phyloP scores from a whole-genome alignment of 2,113 vertebrate species.

The Hippocampus comes region DNA sequence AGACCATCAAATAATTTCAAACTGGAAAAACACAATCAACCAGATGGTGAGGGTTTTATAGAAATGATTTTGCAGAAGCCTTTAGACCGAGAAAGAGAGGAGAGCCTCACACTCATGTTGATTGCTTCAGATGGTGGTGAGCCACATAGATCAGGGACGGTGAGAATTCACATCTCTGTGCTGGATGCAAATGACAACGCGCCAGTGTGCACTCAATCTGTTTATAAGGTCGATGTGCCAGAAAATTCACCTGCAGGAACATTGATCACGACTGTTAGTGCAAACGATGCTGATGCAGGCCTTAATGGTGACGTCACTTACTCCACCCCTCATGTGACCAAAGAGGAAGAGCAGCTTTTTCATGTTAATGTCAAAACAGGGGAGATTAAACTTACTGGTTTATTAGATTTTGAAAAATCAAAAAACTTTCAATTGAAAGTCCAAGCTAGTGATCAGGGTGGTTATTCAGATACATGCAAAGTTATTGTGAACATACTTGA shows the following conservation, averaged over 20 bases:
- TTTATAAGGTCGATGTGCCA: slow-evolving; percentile 61
- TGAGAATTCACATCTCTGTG: slow-evolving; percentile 57
- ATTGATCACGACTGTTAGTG: slow-evolving; percentile 50
- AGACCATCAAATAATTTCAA: slow-evolving; percentile 57
- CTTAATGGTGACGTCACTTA: slow-evolving; percentile 52
- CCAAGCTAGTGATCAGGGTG: slow-evolving; percentile 61
- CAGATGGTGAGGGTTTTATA: not conserved
- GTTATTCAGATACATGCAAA: slow-evolving; percentile 53
- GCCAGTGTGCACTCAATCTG: slow-evolving; percentile 56
- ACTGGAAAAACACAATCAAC: slow-evolving; percentile 29
- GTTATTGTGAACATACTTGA: slow-evolving; percentile 64
- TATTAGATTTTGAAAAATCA: slow-evolving; percentile 62
- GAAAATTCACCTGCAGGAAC: slow-evolving; percentile 57
- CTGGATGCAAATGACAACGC: slow-evolving; percentile 70
- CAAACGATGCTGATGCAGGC: slow-evolving; percentile 63
- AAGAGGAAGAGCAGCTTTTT: slow-evolving; percentile 55
- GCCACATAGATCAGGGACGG: slow-evolving; percentile 63
- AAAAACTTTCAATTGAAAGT: slow-evolving; percentile 50
- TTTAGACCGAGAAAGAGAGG: slow-evolving; percentile 64
- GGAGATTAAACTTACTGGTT: slow-evolving; percentile 51
- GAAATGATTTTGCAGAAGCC: slow-evolving; percentile 66
- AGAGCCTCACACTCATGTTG: slow-evolving; percentile 51
- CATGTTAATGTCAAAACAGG: slow-evolving; percentile 62
- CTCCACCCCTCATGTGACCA: slow-evolving; percentile 10
- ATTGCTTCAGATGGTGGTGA: slow-evolving; percentile 67